Conservation (phyloP, 2,113 vertebrate species). For the Dasypus novemcinctus region DNA sequence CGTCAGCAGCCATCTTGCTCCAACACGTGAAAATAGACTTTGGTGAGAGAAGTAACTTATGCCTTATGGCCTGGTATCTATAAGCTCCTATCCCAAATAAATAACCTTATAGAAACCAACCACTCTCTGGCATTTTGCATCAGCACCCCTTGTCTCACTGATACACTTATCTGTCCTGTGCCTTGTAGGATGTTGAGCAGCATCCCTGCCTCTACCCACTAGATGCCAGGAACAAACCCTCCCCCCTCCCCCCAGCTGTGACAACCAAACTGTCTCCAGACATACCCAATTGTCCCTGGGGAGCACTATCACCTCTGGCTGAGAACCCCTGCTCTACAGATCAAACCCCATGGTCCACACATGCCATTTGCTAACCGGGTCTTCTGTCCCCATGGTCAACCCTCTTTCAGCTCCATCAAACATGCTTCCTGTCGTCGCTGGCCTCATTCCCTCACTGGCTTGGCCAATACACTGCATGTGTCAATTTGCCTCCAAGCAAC, state of each 20-base stretch:
- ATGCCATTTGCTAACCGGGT: neutral
- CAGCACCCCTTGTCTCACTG: no score
- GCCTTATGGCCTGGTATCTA: no score
- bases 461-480: accelerated
- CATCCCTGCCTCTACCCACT: neutral
- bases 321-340: neutral
- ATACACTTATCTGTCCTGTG: accelerated
- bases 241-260: neutral
- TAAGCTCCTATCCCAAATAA: no score
- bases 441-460: neutral
- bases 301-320: no score
- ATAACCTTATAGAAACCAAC: no score
- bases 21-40: no score
- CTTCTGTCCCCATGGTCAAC: neutral
- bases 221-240: neutral
- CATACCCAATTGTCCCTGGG: neutral
- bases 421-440: no score
- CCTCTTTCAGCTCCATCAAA: neutral
- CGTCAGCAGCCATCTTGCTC: no score
- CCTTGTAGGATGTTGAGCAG: neutral
- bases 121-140: no score
- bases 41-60: no score
- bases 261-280: neutral
- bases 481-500: neutral
- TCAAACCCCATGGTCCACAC: neutral